These are phyloP conservation scores for Gallinago solitaria DNA, from an alignment of 2,797 vertebrate species.

Conservation along the genomic window DNA sequence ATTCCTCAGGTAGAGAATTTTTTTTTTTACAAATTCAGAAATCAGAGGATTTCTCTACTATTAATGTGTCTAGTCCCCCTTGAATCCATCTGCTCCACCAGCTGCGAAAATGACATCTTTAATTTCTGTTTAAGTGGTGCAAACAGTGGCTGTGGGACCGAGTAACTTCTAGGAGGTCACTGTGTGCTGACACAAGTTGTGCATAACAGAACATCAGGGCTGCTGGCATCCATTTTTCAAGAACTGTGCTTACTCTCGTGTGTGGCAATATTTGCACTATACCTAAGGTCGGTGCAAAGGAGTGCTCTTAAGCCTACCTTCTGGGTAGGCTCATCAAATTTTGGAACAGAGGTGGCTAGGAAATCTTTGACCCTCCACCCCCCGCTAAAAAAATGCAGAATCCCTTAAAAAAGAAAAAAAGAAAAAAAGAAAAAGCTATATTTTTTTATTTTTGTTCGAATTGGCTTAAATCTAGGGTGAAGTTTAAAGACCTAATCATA, in stretches of 20 bases:
- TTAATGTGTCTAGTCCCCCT: neutral
- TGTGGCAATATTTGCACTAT: neutral
- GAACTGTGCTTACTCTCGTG: neutral
- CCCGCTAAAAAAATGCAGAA: neutral
- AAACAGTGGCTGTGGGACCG: neutral
- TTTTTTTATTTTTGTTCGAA: neutral
- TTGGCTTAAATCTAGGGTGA: neutral
- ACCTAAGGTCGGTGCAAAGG: neutral
- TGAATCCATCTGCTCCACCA: neutral
- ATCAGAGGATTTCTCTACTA: neutral
- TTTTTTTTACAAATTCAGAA: neutral
- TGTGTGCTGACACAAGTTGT: neutral
- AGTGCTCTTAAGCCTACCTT: neutral
- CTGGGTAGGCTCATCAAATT: neutral
- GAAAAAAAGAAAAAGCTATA: rapidly evolving
- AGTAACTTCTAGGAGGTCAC: neutral
- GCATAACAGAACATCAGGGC: neutral
- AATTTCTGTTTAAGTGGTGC: neutral
- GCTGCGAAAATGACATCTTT: neutral
- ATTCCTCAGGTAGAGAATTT: neutral
- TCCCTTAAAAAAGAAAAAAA: neutral
- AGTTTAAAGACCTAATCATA: neutral
- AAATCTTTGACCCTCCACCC: neutral
- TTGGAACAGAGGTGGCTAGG: neutral
- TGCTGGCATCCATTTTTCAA: neutral